phyloP scores from a whole-genome alignment of 2,888 invertebrate species.

The Osedax frankpressi region DNA sequence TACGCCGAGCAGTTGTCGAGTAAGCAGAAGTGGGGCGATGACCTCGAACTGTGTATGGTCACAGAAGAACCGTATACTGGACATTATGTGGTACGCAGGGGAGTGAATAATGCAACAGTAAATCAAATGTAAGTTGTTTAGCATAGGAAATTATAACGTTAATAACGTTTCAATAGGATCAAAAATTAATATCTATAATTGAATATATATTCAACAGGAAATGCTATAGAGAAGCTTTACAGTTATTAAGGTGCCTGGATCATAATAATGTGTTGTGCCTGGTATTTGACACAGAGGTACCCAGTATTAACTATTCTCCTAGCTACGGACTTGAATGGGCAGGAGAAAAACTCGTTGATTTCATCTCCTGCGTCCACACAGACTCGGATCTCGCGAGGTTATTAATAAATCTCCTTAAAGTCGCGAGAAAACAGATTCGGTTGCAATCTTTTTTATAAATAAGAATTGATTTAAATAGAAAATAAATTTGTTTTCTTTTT shows the following conservation, averaged over 20 bases:
- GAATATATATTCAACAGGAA: neutral
- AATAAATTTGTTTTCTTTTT: too few relatives aligned
- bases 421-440: too few relatives aligned
- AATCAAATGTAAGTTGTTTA: neutral
- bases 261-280: neutral
- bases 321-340: neutral
- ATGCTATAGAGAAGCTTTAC: neutral
- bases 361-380: neutral
- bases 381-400: neutral
- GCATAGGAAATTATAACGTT: neutral
- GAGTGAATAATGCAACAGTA: neutral
- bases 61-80: neutral
- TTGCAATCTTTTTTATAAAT: too few relatives aligned
- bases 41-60: neutral
- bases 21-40: neutral
- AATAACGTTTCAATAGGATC: too few relatives aligned
- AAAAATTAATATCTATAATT: too few relatives aligned
- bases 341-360: neutral
- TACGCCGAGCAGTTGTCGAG: neutral
- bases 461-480: too few relatives aligned
- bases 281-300: neutral
- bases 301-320: neutral
- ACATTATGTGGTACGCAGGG: neutral
- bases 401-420: too few relatives aligned
- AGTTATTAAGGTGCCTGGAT: neutral